These are phyloP conservation scores for Coenonympha glycerion DNA, from an alignment of 2,888 invertebrate species.

Conservation along the genomic window DNA sequence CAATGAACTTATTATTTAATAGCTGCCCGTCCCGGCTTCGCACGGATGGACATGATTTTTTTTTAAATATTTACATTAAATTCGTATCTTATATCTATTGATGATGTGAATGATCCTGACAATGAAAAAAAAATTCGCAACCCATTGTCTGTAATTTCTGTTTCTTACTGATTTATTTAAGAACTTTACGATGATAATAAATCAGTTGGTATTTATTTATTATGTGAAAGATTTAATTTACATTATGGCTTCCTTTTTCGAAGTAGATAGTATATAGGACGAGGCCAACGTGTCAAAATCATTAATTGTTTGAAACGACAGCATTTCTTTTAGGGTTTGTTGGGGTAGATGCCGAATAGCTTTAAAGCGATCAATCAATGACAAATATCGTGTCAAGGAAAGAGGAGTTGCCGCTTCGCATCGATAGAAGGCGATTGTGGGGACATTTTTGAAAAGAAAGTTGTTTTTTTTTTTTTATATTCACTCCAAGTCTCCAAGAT, in stretches of 20 bases:
- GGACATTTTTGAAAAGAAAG: conserved; percentile 3
- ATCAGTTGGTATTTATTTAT: too few relatives aligned
- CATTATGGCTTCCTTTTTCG: neutral
- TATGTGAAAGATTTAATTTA: too few relatives aligned
- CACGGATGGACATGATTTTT: too few relatives aligned
- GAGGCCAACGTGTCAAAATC: conserved; percentile 1
- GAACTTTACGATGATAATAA: too few relatives aligned
- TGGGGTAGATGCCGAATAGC: conserved; percentile 4
- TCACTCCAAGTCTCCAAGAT: neutral
- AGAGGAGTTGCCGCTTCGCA: conserved; percentile 5
- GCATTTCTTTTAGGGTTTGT: conserved; percentile 5
- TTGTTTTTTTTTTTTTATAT: neutral
- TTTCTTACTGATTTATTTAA: too few relatives aligned
- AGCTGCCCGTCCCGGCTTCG: too few relatives aligned
- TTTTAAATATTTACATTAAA: too few relatives aligned
- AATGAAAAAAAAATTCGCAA: too few relatives aligned
- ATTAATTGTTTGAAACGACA: conserved; percentile 8
- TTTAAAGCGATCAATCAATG: conserved; percentile 14
- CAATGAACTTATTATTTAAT: too few relatives aligned
- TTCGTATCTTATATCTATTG: too few relatives aligned
- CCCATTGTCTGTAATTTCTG: too few relatives aligned
- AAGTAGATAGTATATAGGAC: neutral
- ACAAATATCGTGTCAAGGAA: neutral
- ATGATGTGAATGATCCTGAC: too few relatives aligned
- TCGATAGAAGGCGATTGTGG: neutral